Percentiles rank a stretch among this genome's conserved stretches.
Conservation (phyloP, 2,888 invertebrate genomes). For the Diaphora mendica region DNA sequence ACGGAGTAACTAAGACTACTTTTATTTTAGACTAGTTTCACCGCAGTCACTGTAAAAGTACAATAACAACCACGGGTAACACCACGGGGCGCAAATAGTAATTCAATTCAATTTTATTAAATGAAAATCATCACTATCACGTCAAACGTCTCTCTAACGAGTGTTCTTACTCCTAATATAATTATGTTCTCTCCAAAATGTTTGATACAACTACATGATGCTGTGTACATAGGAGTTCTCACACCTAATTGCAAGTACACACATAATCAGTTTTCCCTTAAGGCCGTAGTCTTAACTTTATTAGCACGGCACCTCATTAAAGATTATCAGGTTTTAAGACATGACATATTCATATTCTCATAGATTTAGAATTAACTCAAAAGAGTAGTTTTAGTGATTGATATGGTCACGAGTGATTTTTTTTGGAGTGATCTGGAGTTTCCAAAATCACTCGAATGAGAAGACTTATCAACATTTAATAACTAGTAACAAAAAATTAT, state of each 20-base stretch:
- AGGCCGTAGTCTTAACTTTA: slow-evolving; percentile 41
- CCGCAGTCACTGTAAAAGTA: too few species aligned
- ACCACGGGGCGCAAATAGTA: too few species aligned
- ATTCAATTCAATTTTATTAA: neutral
- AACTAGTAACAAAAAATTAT: neutral
- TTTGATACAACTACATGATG: slow-evolving; percentile 19
- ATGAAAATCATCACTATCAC: neutral
- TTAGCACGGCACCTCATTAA: slow-evolving; percentile 44
- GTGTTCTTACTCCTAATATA: neutral
- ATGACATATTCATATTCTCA: slow-evolving; percentile 11
- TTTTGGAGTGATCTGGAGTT: neutral
- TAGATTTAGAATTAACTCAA: neutral
- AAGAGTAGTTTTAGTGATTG: neutral
- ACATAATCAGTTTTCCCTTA: slow-evolving; percentile 49
- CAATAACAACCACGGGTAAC: too few species aligned
- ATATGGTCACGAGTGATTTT: neutral
- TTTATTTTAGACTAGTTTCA: too few species aligned
- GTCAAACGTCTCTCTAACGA: neutral
- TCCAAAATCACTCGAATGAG: neutral
- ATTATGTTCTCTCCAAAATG: neutral
- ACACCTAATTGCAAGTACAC: slow-evolving; percentile 22
- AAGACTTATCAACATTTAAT: neutral
- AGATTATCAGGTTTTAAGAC: slow-evolving; percentile 27
- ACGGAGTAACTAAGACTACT: too few species aligned
- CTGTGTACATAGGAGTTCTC: slow-evolving; percentile 32